These are phyloP conservation scores for Menidia menidia DNA, from an alignment of 2,797 vertebrate species.

Conservation along the genomic window DNA sequence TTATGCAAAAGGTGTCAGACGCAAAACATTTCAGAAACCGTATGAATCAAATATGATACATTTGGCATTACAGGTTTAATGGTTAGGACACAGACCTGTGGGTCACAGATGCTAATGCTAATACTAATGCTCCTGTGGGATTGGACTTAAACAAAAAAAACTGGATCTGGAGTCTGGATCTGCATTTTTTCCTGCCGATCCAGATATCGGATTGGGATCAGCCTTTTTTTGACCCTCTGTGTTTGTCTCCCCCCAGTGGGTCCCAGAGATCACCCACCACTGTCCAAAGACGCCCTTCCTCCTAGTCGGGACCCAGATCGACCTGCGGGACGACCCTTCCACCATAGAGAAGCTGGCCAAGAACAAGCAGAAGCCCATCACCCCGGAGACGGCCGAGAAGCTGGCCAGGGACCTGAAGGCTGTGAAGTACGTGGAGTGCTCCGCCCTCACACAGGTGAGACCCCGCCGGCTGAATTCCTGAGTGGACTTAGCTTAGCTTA, in stretches of 20 bases:
- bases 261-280: constrained; percentile 88
- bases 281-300: constrained; percentile 90
- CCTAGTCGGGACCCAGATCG: constrained; percentile 87
- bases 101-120: too few relatives aligned
- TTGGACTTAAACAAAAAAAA: too few relatives aligned
- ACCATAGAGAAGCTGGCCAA: constrained; percentile 88
- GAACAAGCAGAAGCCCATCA: constrained; percentile 88
- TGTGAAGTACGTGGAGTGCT: constrained; percentile 88
- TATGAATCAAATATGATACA: too few relatives aligned
- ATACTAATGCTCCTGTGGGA: too few relatives aligned
- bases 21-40: too few relatives aligned
- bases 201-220: too few relatives aligned
- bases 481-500: neutral
- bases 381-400: constrained; percentile 85
- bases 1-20: too few relatives aligned
- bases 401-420: constrained; percentile 86
- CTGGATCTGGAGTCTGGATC: too few relatives aligned
- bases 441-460: constrained; percentile 85
- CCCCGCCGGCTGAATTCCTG: neutral
- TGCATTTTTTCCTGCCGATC: too few relatives aligned
- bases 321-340: constrained; percentile 85
- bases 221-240: neutral
- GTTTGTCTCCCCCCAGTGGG: constrained; percentile 76
- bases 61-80: too few relatives aligned
- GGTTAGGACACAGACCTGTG: too few relatives aligned